These are phyloP conservation scores for Leptogaster cylindrica DNA, from an alignment of 2,888 invertebrate genomes.

Conservation along the genomic window DNA sequence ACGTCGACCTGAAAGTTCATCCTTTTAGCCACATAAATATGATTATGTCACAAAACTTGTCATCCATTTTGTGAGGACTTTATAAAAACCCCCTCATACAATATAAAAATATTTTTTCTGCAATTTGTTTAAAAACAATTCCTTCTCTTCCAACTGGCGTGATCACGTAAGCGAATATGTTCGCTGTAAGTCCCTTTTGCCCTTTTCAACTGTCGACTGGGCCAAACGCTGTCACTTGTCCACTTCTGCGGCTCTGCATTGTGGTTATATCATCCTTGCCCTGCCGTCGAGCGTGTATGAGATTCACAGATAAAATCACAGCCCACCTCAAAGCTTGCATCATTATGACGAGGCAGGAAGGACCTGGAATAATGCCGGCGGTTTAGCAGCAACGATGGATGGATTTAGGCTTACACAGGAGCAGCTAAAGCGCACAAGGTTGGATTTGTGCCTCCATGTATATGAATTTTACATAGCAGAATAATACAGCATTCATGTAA, in stretches of 20 bases:
- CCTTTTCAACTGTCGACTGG: background rate
- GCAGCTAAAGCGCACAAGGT: background rate
- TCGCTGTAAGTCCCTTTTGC: background rate
- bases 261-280: slow-evolving; percentile 21
- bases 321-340: slow-evolving; percentile 30
- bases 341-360: slow-evolving; percentile 10
- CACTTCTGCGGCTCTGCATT: background rate
- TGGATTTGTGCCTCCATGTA: background rate
- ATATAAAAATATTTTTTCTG: too few species aligned
- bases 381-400: slow-evolving; percentile 8
- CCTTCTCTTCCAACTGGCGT: background rate
- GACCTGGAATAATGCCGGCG: slow-evolving; percentile 9
- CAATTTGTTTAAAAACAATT: too few species aligned
- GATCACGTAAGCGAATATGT: background rate
- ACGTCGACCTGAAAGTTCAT: too few species aligned
- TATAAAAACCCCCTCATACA: too few species aligned
- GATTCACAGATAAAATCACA: slow-evolving; percentile 28
- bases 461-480: slow-evolving; percentile 34
- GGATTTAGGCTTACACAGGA: background rate
- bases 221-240: background rate
- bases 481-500: slow-evolving; percentile 29
- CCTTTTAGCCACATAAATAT: too few species aligned
- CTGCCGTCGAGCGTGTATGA: slow-evolving; percentile 3
- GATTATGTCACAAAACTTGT: too few species aligned
- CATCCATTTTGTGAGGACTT: too few species aligned